A percentile compares a stretch with the other conserved stretches of the same genome.
These are phyloP conservation scores for Lumbricus terrestris DNA, from an alignment of 2,888 invertebrate species.

Conservation along the genomic window DNA sequence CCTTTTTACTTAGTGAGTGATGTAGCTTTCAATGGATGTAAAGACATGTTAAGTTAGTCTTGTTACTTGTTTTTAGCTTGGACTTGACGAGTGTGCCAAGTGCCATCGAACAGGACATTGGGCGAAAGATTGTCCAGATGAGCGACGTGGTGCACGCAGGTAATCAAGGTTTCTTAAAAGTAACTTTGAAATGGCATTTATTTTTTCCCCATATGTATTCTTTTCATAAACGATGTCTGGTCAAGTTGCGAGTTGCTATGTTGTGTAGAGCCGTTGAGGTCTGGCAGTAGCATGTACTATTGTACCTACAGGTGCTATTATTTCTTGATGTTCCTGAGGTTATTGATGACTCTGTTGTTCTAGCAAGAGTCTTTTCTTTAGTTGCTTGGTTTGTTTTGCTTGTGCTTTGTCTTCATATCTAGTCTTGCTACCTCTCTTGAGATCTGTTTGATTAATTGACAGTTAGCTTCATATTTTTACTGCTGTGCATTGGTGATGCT, in stretches of 20 bases:
- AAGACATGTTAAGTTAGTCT: not conserved
- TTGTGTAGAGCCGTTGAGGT: not conserved
- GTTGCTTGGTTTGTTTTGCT: not conserved
- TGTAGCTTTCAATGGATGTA: not conserved
- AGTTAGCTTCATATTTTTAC: not conserved
- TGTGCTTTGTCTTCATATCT: conserved; percentile 6
- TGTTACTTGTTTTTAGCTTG: conserved; percentile 31
- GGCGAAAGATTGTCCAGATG: conserved; percentile 60
- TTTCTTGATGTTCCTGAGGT: not conserved
- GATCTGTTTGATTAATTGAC: not conserved
- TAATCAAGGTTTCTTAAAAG: not conserved
- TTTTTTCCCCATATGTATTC: not conserved
- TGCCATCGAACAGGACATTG: conserved; percentile 59
- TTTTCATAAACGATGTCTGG: not conserved
- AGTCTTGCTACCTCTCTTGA: not conserved
- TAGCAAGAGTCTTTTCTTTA: not conserved
- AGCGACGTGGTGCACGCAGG: conserved; percentile 41
- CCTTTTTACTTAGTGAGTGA: not conserved
- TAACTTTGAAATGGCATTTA: not conserved
- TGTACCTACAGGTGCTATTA: not conserved
- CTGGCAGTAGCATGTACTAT: not conserved
- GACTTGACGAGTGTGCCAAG: conserved; percentile 59
- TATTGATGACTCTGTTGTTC: not conserved
- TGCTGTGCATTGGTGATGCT: not conserved
- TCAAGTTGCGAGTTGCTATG: not conserved